Percentiles rank a stretch among this genome's conserved stretches.
phyloP scores from a whole-genome alignment of 1,140 invertebrate genomes.

The Ceratoteleas bidentatus region DNA sequence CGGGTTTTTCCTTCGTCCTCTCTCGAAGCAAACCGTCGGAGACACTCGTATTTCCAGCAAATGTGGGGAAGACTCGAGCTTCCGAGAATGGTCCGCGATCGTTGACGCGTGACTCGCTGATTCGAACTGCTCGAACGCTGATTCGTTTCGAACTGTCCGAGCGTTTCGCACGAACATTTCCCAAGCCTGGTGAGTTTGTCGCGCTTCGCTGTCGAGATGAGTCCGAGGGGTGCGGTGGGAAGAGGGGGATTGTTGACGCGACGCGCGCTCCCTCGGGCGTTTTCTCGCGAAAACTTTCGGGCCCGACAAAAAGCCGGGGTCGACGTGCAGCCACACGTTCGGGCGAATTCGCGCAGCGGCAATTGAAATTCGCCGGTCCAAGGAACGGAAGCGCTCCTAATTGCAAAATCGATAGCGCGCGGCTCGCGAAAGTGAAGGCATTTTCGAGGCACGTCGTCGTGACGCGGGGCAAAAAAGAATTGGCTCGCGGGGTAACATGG shows the following conservation, averaged over 20 bases:
- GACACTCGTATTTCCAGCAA: no score
- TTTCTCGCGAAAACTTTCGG: conserved; percentile 12
- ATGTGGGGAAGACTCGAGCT: no score
- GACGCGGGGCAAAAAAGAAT: conserved; percentile 29
- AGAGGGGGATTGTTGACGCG: neutral
- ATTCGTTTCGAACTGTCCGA: no score
- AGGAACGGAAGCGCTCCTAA: conserved; percentile 72
- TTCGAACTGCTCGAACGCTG: no score
- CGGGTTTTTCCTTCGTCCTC: no score
- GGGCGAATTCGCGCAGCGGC: conserved; percentile 45
- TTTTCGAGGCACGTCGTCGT: conserved; percentile 53
- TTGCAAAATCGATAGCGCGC: conserved; percentile 74
- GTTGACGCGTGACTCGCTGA: no score
- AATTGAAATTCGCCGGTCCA: conserved; percentile 68
- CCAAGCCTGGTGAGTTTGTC: neutral
- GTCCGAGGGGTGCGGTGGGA: conserved; percentile 20
- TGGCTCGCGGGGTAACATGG: conserved; percentile 41
- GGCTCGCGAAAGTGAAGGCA: conserved; percentile 61
- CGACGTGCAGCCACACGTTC: conserved; percentile 44
- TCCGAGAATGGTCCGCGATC: no score
- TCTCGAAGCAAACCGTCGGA: no score
- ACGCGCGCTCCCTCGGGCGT: neutral
- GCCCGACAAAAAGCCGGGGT: conserved; percentile 17
- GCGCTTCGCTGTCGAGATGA: conserved; percentile 44
- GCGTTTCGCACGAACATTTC: no score